These are phyloP conservation scores for Achroia grisella DNA, from an alignment of 1,140 invertebrate genomes.

Conservation along the genomic window DNA sequence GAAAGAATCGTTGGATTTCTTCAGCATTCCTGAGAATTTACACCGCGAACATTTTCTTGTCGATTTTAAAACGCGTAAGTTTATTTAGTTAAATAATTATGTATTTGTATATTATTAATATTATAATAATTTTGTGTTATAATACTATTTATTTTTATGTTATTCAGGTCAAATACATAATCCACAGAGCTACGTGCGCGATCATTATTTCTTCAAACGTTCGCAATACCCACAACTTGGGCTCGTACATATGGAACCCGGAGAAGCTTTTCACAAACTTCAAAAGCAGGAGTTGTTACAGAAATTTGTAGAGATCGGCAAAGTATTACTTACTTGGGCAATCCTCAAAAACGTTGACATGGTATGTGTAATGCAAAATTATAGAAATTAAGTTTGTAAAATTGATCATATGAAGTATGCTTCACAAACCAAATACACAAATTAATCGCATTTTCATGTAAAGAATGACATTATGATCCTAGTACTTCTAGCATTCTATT, in stretches of 20 bases:
- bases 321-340: slow-evolving; percentile 91
- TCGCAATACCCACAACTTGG: slow-evolving; percentile 98
- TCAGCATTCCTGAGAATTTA: slow-evolving; percentile 93
- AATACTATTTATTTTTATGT: slow-evolving; percentile 18
- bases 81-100: neutral
- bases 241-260: slow-evolving; percentile 94
- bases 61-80: slow-evolving; percentile 97
- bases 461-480: too few relatives aligned
- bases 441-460: too few relatives aligned
- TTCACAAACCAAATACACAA: too few relatives aligned
- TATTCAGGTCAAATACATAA: slow-evolving; percentile 93
- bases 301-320: slow-evolving; percentile 98
- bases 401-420: too few relatives aligned
- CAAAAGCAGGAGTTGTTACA: slow-evolving; percentile 94
- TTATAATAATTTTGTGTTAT: too few relatives aligned
- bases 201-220: slow-evolving; percentile 99
- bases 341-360: slow-evolving; percentile 93
- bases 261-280: slow-evolving; percentile 92
- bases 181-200: slow-evolving; percentile 93
- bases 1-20: slow-evolving; percentile 97
- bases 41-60: slow-evolving; percentile 95
- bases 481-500: too few relatives aligned
- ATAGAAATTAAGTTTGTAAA: too few relatives aligned
- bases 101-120: too few relatives aligned
- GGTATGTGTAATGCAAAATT: slow-evolving; percentile 63